Conservation (phyloP, 2,797 vertebrate species). For the Tolypeutes matacus region DNA sequence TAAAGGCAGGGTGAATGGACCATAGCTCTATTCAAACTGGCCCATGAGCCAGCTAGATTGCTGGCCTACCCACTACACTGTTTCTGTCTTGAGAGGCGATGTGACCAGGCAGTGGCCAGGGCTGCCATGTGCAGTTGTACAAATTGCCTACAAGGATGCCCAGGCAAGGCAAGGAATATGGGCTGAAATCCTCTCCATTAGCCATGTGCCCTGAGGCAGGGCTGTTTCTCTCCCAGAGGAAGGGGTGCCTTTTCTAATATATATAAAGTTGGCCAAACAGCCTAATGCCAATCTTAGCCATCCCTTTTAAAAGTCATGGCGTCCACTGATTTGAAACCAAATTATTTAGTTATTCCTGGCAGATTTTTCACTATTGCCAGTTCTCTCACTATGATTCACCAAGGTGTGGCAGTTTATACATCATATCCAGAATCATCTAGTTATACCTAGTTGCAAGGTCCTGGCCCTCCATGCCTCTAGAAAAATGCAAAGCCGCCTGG, state of each 20-base stretch:
- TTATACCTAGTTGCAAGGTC: background rate
- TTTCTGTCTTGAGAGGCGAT: background rate
- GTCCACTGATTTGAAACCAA: constrained; percentile 43
- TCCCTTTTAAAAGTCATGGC: background rate
- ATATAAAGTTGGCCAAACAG: background rate
- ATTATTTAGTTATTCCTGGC: background rate
- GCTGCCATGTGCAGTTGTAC: too few relatives aligned
- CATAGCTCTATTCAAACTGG: background rate
- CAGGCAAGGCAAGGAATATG: background rate
- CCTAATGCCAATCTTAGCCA: background rate
- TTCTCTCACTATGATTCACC: background rate
- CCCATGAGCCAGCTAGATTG: background rate
- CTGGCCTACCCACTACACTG: background rate
- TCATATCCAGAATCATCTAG: background rate
- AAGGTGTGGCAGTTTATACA: background rate
- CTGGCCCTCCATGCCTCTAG: background rate
- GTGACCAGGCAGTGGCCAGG: background rate
- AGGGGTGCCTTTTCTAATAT: background rate
- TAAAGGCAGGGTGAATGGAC: constrained; percentile 28
- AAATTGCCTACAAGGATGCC: background rate
- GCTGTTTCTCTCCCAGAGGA: background rate
- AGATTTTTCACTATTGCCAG: background rate
- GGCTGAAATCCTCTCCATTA: background rate
- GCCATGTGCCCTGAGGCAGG: background rate
- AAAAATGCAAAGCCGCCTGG: background rate